Evolutionary conservation across 2,888 invertebrate species (phyloP).

Genomic region (Drosophila pseudotalamancana): DNA sequence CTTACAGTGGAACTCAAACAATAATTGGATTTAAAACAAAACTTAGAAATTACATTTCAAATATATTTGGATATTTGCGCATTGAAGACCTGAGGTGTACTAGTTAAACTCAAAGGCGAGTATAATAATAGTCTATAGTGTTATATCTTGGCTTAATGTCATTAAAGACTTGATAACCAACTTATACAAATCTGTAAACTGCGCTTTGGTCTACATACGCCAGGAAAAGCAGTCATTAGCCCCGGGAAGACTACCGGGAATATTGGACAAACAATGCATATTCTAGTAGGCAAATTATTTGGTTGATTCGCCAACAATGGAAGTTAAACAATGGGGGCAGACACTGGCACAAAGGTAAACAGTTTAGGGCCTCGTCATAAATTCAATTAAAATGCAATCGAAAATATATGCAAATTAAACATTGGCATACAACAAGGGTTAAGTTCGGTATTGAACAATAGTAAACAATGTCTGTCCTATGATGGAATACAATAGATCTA

Average conservation of each 20-base stretch:
- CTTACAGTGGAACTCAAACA: constrained; percentile 7
- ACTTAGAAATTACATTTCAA: not conserved
- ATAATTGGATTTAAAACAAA: constrained; percentile 1
- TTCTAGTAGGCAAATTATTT: constrained; percentile 60
- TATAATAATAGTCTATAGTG: too few species aligned
- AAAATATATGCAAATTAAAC: constrained; percentile 71
- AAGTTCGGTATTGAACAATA: constrained; percentile 17
- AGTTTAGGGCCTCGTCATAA: constrained; percentile 55
- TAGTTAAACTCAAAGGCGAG: too few species aligned
- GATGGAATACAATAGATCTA: constrained; percentile 19
- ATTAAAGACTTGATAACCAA: not conserved
- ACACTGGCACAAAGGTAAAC: constrained; percentile 43
- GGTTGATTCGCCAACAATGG: constrained; percentile 20
- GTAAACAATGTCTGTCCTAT: constrained; percentile 30
- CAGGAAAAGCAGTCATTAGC: constrained; percentile 4
- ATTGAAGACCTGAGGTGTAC: not conserved
- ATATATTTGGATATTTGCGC: not conserved
- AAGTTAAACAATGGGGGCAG: constrained; percentile 45
- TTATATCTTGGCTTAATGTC: too few species aligned
- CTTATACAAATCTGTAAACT: too few species aligned
- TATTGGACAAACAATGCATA: constrained; percentile 55
- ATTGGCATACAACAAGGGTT: constrained; percentile 56
- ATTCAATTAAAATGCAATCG: constrained; percentile 77
- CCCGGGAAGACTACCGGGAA: constrained; percentile 4
- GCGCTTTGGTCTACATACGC: too few species aligned